Evolutionary conservation across 1,140 invertebrate genomes (phyloP).

Genomic region (Camponotus pennsylvanicus): DNA sequence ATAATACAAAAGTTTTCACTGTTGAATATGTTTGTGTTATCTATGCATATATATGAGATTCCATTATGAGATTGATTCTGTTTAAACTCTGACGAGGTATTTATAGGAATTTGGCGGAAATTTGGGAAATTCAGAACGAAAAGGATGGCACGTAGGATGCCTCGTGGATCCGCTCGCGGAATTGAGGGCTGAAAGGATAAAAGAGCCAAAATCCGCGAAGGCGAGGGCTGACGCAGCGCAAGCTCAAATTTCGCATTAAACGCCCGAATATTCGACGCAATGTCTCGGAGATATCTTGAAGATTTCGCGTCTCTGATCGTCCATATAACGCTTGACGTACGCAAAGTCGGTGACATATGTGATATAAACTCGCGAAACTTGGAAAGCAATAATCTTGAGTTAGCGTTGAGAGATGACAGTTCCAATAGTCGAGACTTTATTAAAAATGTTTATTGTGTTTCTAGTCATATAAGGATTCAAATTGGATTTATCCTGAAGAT

Average conservation of each 20-base stretch:
- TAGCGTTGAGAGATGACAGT: conserved; percentile 15
- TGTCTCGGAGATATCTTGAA: conserved; percentile 59
- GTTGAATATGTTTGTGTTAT: conserved; percentile 47
- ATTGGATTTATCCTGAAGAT: not conserved
- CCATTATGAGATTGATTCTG: conserved; percentile 51
- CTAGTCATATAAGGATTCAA: not conserved
- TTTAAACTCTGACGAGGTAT: conserved; percentile 40
- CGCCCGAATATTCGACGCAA: conserved; percentile 65
- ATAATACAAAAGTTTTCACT: conserved; percentile 19
- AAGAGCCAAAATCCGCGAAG: conserved; percentile 16
- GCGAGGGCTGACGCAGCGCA: conserved; percentile 12
- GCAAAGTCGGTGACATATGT: conserved; percentile 39
- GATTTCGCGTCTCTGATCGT: conserved; percentile 37
- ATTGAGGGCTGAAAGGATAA: conserved; percentile 35
- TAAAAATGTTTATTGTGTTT: conserved; percentile 37
- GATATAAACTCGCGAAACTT: conserved; percentile 44
- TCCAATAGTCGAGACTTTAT: conserved; percentile 17
- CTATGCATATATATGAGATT: not conserved
- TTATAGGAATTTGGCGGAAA: conserved; percentile 48
- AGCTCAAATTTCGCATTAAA: conserved; percentile 58
- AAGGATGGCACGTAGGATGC: not conserved
- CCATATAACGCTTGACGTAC: conserved; percentile 13
- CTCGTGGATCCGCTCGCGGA: not conserved
- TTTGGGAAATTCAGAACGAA: conserved; percentile 40
- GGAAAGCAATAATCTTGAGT: conserved; percentile 37